phyloP scores from a whole-genome alignment of 1,140 invertebrate species.

The Lasioglossum albipes region DNA sequence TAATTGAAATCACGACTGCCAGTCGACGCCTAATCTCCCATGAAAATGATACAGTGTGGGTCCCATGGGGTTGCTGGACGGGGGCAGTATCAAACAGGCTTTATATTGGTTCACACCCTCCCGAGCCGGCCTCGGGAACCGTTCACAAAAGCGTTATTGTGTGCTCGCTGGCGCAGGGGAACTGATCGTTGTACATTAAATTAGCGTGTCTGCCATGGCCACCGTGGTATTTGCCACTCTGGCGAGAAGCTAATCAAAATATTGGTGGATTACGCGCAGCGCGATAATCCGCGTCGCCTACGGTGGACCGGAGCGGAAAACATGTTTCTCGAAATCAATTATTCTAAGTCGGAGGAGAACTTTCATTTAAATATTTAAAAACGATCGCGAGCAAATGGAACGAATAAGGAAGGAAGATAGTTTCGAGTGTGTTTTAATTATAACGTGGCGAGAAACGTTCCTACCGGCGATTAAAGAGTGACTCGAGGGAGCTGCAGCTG shows the following conservation, averaged over 20 bases:
- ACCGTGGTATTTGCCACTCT: constrained; percentile 53
- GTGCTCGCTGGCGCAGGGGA: constrained; percentile 36
- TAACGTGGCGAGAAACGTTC: too few relatives aligned
- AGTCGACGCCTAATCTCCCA: constrained; percentile 72
- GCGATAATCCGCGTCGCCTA: not conserved
- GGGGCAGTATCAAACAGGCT: constrained; percentile 71
- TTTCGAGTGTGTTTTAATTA: too few relatives aligned
- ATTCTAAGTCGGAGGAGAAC: too few relatives aligned
- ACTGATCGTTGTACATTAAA: constrained; percentile 57
- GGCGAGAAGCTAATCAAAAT: constrained; percentile 49
- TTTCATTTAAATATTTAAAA: too few relatives aligned
- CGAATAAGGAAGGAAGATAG: too few relatives aligned
- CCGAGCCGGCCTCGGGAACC: constrained; percentile 55
- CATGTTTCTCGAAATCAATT: too few relatives aligned
- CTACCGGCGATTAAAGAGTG: constrained; percentile 22
- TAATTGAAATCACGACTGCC: constrained; percentile 76
- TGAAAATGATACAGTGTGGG: constrained; percentile 77
- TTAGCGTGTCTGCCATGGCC: constrained; percentile 50
- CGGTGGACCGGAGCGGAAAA: too few relatives aligned
- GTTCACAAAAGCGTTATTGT: constrained; percentile 72
- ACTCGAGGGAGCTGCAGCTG: constrained; percentile 47
- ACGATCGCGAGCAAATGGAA: too few relatives aligned
- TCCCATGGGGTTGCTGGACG: constrained; percentile 69
- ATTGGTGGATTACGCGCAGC: constrained; percentile 34
- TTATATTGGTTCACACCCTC: constrained; percentile 77